These are phyloP conservation scores for Eulemur rubriventer DNA, from an alignment of 2,797 vertebrate genomes.

Conservation along the genomic window DNA sequence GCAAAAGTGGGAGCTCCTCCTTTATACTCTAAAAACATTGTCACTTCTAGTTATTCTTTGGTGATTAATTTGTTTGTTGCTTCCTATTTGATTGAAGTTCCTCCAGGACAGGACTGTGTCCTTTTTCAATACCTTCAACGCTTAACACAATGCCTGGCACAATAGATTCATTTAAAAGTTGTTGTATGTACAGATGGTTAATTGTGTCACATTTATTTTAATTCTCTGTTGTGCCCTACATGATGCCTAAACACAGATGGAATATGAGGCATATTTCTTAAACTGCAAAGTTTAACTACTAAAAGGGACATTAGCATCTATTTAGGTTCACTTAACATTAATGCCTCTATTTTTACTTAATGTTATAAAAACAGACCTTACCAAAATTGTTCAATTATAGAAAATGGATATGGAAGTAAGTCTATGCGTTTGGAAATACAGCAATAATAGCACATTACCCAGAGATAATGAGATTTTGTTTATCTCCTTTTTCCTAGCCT, in stretches of 20 bases:
- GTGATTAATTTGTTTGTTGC: neutral
- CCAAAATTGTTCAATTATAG: constrained; percentile 47
- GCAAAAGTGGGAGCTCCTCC: neutral
- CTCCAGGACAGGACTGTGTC: neutral
- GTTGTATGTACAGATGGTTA: neutral
- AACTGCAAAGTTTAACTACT: neutral
- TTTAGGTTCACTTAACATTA: constrained; percentile 29
- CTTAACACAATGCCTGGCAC: neutral
- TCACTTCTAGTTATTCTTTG: neutral
- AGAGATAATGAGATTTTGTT: constrained; percentile 55
- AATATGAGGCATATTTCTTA: neutral
- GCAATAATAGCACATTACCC: constrained; percentile 19
- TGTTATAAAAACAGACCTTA: neutral
- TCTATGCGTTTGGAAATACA: constrained; percentile 27
- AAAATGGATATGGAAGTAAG: constrained; percentile 31
- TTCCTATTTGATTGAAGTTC: neutral
- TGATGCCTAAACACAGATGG: neutral
- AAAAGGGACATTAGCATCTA: neutral
- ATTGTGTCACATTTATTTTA: neutral
- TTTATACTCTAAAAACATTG: neutral
- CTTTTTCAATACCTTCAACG: neutral
- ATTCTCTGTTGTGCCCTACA: neutral
- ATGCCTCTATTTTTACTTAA: constrained; percentile 49
- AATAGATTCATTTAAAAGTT: neutral
- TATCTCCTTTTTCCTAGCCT: constrained; percentile 20